Base-by-base conservation (phyloP, 2,797 vertebrate genomes). In the Sebastes kiyomatsui region DNA sequence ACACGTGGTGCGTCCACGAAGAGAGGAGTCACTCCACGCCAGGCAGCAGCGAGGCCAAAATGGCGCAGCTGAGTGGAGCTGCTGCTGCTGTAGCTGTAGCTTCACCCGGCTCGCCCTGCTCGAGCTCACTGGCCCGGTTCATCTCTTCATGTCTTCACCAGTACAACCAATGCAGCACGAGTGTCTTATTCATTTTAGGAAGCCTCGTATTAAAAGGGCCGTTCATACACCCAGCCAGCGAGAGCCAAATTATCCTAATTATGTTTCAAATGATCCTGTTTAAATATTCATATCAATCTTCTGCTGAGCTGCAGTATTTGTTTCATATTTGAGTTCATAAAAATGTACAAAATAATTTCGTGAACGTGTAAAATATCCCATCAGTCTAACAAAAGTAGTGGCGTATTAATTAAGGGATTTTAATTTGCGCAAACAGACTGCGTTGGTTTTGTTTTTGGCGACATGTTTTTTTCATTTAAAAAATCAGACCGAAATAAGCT, bases 1-100 rank as follows among this genome's bases (percentile, higher is more conserved):
- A 77, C 95, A 95, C 93, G 94, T 94, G 94, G 91, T 92, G 75
- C 81, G 9, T 90, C 76, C 88, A 80, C 84, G 83, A 69, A 75
- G 70, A 81, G 81, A 80, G 75, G 83, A 92, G 86, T 88, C 90
- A 67, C 77, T 80, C 81, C 88, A 94, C 92, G 90, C 94, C 92
- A 93, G 90, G 79, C 77, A 71, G 71, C 10, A 35, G 33, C 33
- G 85, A 77, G 81, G 82, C 90, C 87, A 95, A 94, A 95, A 95
- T 95, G 94, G 95, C 94, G 95, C 82, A 78, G 80, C 82, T 72
- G 73, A 65, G 13, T 58, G 79, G 35, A 79, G 74, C 73, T 59
- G 12, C 22, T 56, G 10, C 11, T 64, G 76, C 64, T 69, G 56
- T 5, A 28, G 30, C 42, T 67, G 32, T 33, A 10, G 32, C 32